phyloP scores from a whole-genome alignment of 2,888 invertebrate genomes.

The Anarsia innoxiella region DNA sequence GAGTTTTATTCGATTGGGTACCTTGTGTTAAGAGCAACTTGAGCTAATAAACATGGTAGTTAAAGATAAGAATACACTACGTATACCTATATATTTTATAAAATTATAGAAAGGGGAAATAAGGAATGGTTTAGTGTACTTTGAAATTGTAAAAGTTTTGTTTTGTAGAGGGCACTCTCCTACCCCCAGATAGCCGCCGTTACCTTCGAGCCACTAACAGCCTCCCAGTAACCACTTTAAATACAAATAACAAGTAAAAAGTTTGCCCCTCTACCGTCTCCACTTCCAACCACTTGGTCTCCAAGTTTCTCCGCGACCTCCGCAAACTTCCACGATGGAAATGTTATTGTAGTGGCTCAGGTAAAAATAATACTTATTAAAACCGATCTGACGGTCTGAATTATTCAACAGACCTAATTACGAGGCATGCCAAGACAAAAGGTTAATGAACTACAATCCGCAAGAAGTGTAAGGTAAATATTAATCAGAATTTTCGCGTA shows the following conservation, averaged over 20 bases:
- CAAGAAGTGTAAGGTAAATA: constrained; percentile 67
- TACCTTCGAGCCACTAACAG: not conserved
- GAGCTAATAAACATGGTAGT: no score
- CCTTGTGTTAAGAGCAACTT: no score
- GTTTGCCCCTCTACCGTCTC: not conserved
- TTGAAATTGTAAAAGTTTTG: no score
- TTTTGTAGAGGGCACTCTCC: no score
- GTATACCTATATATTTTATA: no score
- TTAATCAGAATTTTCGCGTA: constrained; percentile 65
- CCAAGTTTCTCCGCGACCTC: not conserved
- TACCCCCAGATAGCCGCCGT: no score
- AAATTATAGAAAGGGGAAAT: no score
- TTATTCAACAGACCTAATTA: not conserved
- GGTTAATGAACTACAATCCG: constrained; percentile 54
- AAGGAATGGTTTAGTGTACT: no score
- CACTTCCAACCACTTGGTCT: not conserved
- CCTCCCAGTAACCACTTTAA: not conserved
- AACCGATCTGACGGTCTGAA: not conserved
- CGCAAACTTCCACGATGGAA: not conserved
- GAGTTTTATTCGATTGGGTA: no score
- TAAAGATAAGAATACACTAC: no score
- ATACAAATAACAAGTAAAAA: not conserved
- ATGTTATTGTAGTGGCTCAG: not conserved
- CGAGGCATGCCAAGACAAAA: constrained; percentile 16
- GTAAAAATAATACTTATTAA: not conserved